These are phyloP conservation scores for Ammodytes marinus DNA, from an alignment of 2,113 vertebrate genomes.

Conservation along the genomic window DNA sequence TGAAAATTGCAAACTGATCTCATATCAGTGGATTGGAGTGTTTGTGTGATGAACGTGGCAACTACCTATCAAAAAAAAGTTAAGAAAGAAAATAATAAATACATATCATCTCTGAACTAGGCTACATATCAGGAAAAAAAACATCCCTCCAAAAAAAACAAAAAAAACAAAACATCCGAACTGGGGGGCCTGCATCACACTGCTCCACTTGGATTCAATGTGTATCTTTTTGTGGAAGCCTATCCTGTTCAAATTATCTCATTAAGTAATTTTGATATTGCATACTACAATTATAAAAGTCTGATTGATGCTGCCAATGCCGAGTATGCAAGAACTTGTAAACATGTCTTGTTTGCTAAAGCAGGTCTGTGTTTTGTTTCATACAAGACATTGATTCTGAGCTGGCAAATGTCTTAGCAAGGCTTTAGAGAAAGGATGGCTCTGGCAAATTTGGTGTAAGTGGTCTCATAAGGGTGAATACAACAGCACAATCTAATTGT, in stretches of 20 bases:
- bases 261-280: neutral
- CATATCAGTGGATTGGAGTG: too few relatives aligned
- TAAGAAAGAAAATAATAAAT: too few relatives aligned
- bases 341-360: neutral
- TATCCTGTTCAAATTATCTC: slow-evolving; percentile 1
- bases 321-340: slow-evolving; percentile 1
- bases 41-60: too few relatives aligned
- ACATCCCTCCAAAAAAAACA: too few relatives aligned
- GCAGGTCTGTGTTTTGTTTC: neutral
- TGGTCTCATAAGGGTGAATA: slow-evolving; percentile 17
- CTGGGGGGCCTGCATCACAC: neutral
- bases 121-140: too few relatives aligned
- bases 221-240: neutral
- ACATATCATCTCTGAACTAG: too few relatives aligned
- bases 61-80: too few relatives aligned
- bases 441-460: slow-evolving; percentile 21
- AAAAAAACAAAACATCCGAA: too few relatives aligned
- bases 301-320: neutral
- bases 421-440: slow-evolving; percentile 14
- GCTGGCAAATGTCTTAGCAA: slow-evolving; percentile 44
- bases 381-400: neutral
- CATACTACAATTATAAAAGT: neutral
- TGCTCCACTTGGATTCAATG: neutral
- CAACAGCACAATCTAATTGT: neutral
- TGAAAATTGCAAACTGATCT: too few relatives aligned